Evolutionary conservation across 2,113 vertebrate genomes (phyloP).

Genomic region (Kryptolebias marmoratus): DNA sequence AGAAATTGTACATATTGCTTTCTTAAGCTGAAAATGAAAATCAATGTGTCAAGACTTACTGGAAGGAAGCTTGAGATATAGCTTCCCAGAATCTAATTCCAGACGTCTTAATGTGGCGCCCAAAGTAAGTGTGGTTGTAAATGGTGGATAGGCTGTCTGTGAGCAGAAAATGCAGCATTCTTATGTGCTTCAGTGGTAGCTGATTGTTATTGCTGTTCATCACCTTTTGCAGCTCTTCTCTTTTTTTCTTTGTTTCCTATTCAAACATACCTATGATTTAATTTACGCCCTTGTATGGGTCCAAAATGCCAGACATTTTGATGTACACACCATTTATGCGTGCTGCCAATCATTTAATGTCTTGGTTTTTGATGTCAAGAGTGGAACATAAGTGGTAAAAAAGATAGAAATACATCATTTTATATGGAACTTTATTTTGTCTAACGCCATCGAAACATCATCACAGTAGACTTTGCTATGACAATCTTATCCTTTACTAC

Average conservation of each 20-base stretch:
- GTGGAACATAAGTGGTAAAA: conserved; percentile 9
- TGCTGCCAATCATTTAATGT: conserved; percentile 15
- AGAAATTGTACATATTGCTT: conserved; percentile 43
- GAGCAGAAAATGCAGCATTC: conserved; percentile 41
- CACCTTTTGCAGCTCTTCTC: conserved; percentile 2
- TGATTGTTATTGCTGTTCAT: conserved; percentile 31
- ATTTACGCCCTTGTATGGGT: conserved; percentile 8
- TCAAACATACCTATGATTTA: conserved; percentile 22
- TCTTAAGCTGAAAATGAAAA: conserved; percentile 50
- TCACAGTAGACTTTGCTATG: neutral
- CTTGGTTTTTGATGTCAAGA: conserved; percentile 1
- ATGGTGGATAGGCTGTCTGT: conserved; percentile 37
- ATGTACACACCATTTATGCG: conserved; percentile 21
- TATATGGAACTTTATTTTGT: neutral
- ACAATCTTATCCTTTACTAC: conserved; percentile 32
- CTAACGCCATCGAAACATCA: no score
- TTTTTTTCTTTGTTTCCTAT: conserved; percentile 6
- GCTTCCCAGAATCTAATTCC: conserved; percentile 52
- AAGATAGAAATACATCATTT: neutral
- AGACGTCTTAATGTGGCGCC: conserved; percentile 52
- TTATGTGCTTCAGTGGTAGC: neutral
- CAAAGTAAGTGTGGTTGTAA: conserved; percentile 48
- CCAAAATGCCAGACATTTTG: neutral
- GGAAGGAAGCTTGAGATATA: conserved; percentile 37
- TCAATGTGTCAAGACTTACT: conserved; percentile 47